A percentile compares a stretch with the other conserved stretches of the same genome.
These are phyloP conservation scores for Cladorhizidae sp. DNA, from an alignment of 37 sponge, comb jelly and placozoan species.

Conservation along the genomic window DNA sequence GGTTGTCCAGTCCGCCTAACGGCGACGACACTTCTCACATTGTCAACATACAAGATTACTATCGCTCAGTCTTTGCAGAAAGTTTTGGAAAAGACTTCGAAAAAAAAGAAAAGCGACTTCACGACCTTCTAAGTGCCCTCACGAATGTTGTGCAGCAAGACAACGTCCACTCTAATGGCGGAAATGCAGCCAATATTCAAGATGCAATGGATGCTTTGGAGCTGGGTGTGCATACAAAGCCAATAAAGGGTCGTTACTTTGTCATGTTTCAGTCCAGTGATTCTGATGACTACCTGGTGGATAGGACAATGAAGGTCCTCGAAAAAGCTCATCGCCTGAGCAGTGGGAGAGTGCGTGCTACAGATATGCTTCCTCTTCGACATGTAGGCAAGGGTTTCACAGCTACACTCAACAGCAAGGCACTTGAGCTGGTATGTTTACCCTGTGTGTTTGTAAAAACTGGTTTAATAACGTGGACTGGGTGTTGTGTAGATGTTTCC, in stretches of 20 bases:
- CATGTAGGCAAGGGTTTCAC: conserved; percentile 61
- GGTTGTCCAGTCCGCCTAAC: not conserved
- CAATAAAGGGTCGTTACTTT: conserved; percentile 57
- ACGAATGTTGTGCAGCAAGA: not conserved
- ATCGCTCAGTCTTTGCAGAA: conserved; percentile 26
- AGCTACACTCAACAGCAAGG: conserved; percentile 61
- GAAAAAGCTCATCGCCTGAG: conserved; percentile 44
- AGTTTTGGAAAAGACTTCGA: not conserved
- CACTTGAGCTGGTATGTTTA: conserved; percentile 64
- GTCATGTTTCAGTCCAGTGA: conserved; percentile 46
- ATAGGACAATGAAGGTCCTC: conserved; percentile 43
- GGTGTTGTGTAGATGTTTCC: no score
- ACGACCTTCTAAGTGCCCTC: not conserved
- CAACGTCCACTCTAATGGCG: not conserved
- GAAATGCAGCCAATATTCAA: not conserved
- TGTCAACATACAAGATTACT: conserved; percentile 46
- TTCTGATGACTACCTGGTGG: conserved; percentile 43
- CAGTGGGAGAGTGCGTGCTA: conserved; percentile 31
- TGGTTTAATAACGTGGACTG: no score
- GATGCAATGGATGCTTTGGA: not conserved
- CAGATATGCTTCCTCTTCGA: conserved; percentile 41
- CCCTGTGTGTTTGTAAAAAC: no score
- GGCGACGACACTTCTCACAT: conserved; percentile 47
- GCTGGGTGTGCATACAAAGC: conserved; percentile 15
- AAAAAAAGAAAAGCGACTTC: conserved; percentile 8